A percentile compares a stretch with the other conserved stretches of the same genome.
These are phyloP conservation scores for Erebia epiphron DNA, from an alignment of 2,888 invertebrate species.

Conservation along the genomic window DNA sequence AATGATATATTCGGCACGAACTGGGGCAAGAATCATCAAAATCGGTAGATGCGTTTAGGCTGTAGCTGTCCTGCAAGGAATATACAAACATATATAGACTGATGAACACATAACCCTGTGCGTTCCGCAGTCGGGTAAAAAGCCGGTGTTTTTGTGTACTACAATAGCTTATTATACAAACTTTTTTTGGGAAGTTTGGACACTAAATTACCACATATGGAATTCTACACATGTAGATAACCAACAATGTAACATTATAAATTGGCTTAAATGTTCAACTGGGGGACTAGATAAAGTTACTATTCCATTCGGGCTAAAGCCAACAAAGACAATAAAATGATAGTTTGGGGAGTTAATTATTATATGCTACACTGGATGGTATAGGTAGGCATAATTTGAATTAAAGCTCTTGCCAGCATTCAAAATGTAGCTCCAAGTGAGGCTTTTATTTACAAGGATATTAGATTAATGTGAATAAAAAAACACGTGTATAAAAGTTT, in stretches of 20 bases:
- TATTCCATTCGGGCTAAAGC: conserved; percentile 31
- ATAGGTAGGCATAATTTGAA: conserved; percentile 20
- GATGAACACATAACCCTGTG: too few relatives aligned
- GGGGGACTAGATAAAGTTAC: conserved; percentile 35
- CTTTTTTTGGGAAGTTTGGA: background rate
- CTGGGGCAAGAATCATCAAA: too few relatives aligned
- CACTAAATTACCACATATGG: background rate
- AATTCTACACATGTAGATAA: conserved; percentile 18
- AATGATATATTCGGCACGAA: too few relatives aligned
- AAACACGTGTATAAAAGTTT: background rate
- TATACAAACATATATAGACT: too few relatives aligned
- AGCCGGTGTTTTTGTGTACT: too few relatives aligned
- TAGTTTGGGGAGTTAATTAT: conserved; percentile 33
- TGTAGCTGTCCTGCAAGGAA: too few relatives aligned
- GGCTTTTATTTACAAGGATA: background rate
- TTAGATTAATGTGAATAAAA: background rate
- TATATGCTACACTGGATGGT: conserved; percentile 21
- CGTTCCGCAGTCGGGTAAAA: too few relatives aligned
- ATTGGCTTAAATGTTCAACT: conserved; percentile 31
- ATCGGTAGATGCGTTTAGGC: too few relatives aligned
- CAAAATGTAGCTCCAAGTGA: conserved; percentile 19
- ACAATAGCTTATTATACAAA: too few relatives aligned
- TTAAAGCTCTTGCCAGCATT: conserved; percentile 28
- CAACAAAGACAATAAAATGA: conserved; percentile 37
- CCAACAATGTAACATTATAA: conserved; percentile 20